phyloP scores from a whole-genome alignment of 1,140 invertebrate genomes.

The Amphibalanus amphitrite region DNA sequence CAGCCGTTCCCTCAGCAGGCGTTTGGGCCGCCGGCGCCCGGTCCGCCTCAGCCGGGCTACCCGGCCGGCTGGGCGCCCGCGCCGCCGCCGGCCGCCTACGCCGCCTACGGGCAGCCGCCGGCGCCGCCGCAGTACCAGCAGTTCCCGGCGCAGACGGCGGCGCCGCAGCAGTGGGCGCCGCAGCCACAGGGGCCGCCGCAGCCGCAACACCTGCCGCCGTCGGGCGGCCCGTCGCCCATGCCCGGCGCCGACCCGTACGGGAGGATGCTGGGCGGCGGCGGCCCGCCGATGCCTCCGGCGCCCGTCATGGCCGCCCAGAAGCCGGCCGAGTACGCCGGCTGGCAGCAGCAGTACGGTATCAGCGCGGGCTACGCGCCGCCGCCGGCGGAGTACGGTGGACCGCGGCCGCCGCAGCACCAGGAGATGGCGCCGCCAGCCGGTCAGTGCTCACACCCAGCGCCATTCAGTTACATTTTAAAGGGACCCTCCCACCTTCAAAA shows the following conservation, averaged over 20 bases:
- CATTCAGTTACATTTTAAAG: too few relatives aligned
- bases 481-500: too few relatives aligned
- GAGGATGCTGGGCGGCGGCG: neutral
- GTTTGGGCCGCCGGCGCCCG: neutral
- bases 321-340: neutral
- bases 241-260: neutral
- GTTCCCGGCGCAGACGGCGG: neutral
- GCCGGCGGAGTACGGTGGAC: neutral
- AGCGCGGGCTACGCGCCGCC: neutral
- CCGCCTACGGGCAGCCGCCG: neutral
- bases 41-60: neutral
- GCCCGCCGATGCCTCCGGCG: neutral
- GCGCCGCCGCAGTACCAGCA: neutral
- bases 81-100: neutral
- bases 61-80: neutral
- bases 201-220: neutral
- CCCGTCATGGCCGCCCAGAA: neutral
- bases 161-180: too few relatives aligned
- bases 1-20: neutral
- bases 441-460: too few relatives aligned
- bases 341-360: neutral
- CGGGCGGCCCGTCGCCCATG: neutral
- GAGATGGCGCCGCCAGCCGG: neutral
- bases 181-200: neutral
- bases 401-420: neutral